Conservation (phyloP, 1,140 invertebrate genomes). For the Pseudomyrmex concolor region DNA sequence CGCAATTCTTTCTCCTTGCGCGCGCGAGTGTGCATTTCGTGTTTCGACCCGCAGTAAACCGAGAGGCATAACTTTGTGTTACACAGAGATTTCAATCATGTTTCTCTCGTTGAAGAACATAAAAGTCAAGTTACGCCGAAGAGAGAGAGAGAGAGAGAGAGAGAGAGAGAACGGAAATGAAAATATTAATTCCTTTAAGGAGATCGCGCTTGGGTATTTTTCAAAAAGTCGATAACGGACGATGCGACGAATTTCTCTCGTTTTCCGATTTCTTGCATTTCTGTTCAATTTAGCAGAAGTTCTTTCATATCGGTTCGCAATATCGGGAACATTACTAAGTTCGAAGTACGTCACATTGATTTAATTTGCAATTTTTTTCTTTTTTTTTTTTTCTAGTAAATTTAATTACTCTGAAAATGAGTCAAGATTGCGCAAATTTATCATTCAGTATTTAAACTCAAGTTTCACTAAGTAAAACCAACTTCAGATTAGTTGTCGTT, state of each 20-base stretch:
- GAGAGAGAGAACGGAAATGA: no score
- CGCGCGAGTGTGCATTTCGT: not conserved
- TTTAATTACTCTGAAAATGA: no score
- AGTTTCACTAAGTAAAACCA: not conserved
- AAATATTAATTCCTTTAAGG: no score
- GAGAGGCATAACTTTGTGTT: not conserved
- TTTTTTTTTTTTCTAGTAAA: no score
- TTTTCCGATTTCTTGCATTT: constrained; percentile 1
- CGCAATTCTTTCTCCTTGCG: not conserved
- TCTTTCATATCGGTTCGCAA: constrained; percentile 8
- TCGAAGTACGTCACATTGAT: not conserved
- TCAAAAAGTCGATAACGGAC: not conserved
- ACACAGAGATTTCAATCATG: not conserved
- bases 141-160: no score
- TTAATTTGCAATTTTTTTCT: not conserved
- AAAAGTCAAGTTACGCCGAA: no score
- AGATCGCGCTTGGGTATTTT: not conserved
- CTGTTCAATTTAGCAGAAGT: not conserved
- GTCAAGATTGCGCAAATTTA: not conserved
- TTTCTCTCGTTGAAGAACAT: not conserved
- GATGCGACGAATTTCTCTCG: not conserved
- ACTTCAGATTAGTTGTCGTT: not conserved
- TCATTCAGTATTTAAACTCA: not conserved
- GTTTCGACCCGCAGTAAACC: not conserved
- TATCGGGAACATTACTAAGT: not conserved